Evolutionary conservation across 2,888 invertebrate genomes (phyloP).

Genomic region (Gymnocheta viridis): DNA sequence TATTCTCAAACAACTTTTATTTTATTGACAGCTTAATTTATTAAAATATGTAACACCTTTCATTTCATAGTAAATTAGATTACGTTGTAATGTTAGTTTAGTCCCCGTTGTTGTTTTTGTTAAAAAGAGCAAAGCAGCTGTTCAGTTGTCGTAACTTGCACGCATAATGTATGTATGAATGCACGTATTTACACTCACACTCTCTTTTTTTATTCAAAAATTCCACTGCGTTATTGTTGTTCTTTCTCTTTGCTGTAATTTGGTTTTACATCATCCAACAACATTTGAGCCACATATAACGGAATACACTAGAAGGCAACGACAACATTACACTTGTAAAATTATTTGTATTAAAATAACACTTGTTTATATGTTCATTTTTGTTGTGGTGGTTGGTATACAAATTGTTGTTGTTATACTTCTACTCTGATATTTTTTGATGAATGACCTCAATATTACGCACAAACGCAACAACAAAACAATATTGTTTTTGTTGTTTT

Average conservation of each 20-base stretch:
- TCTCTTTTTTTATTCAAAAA: constrained; percentile 30
- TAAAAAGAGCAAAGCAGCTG: constrained; percentile 43
- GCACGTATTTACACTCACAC: constrained; percentile 38
- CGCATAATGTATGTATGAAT: too few species aligned
- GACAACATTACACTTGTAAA: constrained; percentile 29
- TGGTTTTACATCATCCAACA: constrained; percentile 54
- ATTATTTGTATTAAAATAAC: constrained; percentile 32
- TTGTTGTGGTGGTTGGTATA: constrained; percentile 20
- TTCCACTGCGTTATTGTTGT: constrained; percentile 19
- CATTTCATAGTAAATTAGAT: constrained; percentile 46
- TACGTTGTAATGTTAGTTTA: constrained; percentile 32
- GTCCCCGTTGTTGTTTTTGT: constrained; percentile 27
- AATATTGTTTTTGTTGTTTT: constrained; percentile 14
- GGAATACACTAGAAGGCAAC: constrained; percentile 27
- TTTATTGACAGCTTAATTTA: constrained; percentile 48
- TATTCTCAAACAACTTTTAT: constrained; percentile 4
- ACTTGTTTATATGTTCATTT: constrained; percentile 48
- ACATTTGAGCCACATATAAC: constrained; percentile 37
- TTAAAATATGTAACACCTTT: constrained; percentile 58
- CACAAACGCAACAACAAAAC: constrained; percentile 42
- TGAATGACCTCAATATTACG: constrained; percentile 69
- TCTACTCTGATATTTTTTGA: constrained; percentile 55
- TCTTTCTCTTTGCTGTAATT: constrained; percentile 14
- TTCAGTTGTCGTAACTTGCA: constrained; percentile 52
- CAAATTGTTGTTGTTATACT: constrained; percentile 44